Percentiles rank a stretch among this genome's conserved stretches.
Conservation (phyloP, 2,797 vertebrate species). For the Netta rufina region DNA sequence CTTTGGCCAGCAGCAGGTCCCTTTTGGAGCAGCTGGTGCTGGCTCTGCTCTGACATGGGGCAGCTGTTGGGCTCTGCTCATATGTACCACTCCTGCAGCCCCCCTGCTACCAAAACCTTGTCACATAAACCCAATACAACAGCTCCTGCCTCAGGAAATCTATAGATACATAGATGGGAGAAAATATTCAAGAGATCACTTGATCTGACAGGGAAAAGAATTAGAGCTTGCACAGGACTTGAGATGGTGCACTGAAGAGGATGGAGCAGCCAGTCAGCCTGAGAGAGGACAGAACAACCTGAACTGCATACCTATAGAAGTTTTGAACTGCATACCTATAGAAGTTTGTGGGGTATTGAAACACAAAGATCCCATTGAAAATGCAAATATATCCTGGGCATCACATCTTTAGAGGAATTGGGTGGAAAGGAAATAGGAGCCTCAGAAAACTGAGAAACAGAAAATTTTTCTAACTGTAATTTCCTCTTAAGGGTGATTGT, state of each 20-base stretch:
- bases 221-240: neutral
- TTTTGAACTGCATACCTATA: neutral
- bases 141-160: neutral
- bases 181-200: neutral
- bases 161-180: neutral
- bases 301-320: neutral
- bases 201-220: neutral
- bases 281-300: neutral
- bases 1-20: no score
- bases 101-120: no score
- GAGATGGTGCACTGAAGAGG: neutral
- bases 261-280: neutral
- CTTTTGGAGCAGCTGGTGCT: no score
- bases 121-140: no score
- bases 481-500: neutral
- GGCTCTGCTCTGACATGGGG: no score
- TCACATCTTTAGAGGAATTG: neutral
- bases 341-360: neutral
- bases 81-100: no score
- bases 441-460: neutral
- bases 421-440: neutral
- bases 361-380: neutral
- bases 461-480: neutral
- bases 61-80: no score
- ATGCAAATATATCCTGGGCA: neutral